phyloP scores from a whole-genome alignment of 2,888 invertebrate species.

The Sericinus montela region DNA sequence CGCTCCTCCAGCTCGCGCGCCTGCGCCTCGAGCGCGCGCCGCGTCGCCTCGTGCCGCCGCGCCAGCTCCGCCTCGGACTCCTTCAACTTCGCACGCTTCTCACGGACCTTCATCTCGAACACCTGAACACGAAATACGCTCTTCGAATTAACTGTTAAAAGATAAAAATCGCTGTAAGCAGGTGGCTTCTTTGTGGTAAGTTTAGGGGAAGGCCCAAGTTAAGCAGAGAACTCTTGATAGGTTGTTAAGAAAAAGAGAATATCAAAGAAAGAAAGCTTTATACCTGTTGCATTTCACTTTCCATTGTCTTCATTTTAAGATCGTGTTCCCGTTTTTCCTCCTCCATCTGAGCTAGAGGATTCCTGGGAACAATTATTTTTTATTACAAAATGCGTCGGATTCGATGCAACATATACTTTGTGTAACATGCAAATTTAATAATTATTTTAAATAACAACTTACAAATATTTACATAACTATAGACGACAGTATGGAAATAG shows the following conservation, averaged over 20 bases:
- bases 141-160: no score
- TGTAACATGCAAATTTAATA: not conserved
- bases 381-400: not conserved
- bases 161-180: no score
- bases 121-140: constrained; percentile 72
- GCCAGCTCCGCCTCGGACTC: constrained; percentile 96
- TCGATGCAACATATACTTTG: not conserved
- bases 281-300: constrained; percentile 97
- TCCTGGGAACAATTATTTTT: constrained; percentile 81
- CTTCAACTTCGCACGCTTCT: constrained; percentile 96
- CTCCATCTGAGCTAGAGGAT: constrained; percentile 98
- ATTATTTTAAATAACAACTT: not conserved
- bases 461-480: no score
- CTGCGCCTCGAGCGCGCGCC: constrained; percentile 90
- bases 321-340: constrained; percentile 98
- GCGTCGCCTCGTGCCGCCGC: constrained; percentile 90
- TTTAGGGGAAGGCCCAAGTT: no score
- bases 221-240: no score
- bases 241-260: no score
- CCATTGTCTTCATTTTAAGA: constrained; percentile 98
- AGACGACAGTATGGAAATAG: no score
- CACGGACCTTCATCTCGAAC: constrained; percentile 98
- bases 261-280: no score
- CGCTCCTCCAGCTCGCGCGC: constrained; percentile 95
- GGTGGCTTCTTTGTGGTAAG: no score